These are phyloP conservation scores for Polietes domitor DNA, from an alignment of 2,888 invertebrate genomes.

Conservation along the genomic window DNA sequence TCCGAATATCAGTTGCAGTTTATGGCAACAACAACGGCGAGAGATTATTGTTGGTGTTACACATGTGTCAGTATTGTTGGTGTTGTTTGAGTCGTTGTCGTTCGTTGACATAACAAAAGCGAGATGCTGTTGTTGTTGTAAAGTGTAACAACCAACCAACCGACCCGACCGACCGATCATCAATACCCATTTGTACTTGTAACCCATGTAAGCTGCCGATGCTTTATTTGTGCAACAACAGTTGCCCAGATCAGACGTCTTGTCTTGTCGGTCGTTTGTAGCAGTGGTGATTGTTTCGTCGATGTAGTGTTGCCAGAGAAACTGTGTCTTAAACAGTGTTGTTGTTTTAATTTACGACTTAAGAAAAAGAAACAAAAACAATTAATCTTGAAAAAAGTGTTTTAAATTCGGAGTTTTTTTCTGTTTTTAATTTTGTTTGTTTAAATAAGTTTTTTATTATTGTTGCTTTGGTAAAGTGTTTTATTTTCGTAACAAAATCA, in stretches of 20 bases:
- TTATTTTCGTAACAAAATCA: constrained; percentile 7
- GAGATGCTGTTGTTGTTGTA: constrained; percentile 39
- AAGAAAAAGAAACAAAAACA: not conserved
- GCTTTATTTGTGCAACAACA: constrained; percentile 61
- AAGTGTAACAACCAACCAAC: constrained; percentile 1
- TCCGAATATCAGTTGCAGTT: too few relatives aligned
- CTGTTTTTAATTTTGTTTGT: too few relatives aligned
- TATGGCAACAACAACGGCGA: not conserved
- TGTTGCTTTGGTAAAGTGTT: not conserved
- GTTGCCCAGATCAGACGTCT: constrained; percentile 62
- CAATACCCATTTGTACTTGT: constrained; percentile 16
- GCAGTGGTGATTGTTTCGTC: constrained; percentile 2
- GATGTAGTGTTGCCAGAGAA: not conserved
- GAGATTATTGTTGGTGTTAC: constrained; percentile 6
- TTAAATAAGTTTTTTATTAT: too few relatives aligned
- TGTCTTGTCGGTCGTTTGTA: not conserved
- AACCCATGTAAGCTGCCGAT: constrained; percentile 49
- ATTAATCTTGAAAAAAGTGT: not conserved
- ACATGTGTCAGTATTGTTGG: not conserved
- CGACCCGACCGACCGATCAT: constrained; percentile 29
- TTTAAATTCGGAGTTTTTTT: not conserved
- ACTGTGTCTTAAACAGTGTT: not conserved
- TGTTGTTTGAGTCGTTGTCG: constrained; percentile 21
- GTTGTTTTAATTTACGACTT: constrained; percentile 12
- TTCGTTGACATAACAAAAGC: constrained; percentile 39